phyloP scores from a whole-genome alignment of 2,797 vertebrate species.

The Lates japonicus region DNA sequence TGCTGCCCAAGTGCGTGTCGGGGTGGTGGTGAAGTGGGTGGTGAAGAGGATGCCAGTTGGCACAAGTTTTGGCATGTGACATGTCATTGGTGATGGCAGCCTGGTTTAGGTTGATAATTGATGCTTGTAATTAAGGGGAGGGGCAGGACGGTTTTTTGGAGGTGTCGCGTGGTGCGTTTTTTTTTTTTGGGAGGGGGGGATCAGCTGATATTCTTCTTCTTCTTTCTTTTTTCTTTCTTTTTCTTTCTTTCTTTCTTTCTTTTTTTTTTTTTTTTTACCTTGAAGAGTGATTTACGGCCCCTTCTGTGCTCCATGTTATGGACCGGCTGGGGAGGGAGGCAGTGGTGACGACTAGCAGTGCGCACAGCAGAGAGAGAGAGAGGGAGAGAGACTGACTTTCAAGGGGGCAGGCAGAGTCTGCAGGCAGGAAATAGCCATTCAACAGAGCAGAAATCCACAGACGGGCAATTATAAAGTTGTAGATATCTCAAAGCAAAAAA shows the following conservation, averaged over 20 bases:
- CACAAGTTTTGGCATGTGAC: conserved; percentile 69
- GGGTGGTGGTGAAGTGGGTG: conserved; percentile 7
- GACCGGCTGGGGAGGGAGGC: conserved; percentile 73
- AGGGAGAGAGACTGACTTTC: conserved; percentile 74
- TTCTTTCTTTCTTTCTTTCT: too few relatives aligned
- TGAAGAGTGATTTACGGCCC: conserved; percentile 59
- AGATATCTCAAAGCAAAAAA: conserved; percentile 47
- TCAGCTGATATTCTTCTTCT: conserved; percentile 16
- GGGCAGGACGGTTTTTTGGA: conserved; percentile 46
- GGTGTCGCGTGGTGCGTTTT: conserved; percentile 21
- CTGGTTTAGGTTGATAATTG: conserved; percentile 54
- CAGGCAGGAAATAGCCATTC: conserved; percentile 74
- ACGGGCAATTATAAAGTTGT: conserved; percentile 67
- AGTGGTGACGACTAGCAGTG: conserved; percentile 81
- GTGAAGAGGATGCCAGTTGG: conserved; percentile 60
- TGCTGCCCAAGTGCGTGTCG: conserved; percentile 29
- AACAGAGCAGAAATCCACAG: conserved; percentile 58
- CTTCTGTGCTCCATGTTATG: conserved; percentile 59
- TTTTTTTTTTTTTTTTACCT: background rate
- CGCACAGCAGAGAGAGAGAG: conserved; percentile 67
- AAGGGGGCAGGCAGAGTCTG: conserved; percentile 77
- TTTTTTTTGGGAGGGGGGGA: background rate
- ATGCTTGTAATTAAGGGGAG: conserved; percentile 62
- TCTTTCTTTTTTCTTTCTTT: background rate
- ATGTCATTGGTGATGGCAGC: conserved; percentile 60